phyloP scores from a whole-genome alignment of 2,888 invertebrate genomes.

The Nineta flava region DNA sequence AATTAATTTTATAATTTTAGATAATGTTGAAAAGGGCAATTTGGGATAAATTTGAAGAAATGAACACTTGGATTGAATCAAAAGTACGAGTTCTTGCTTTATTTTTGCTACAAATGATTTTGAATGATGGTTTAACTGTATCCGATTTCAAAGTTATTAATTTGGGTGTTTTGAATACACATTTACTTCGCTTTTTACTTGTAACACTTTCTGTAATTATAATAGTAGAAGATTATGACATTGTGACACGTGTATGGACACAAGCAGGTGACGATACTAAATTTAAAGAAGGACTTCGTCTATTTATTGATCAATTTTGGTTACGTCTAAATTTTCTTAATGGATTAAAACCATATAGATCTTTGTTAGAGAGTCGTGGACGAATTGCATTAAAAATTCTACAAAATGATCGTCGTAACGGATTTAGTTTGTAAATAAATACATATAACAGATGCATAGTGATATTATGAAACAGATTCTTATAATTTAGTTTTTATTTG shows the following conservation, averaged over 20 bases:
- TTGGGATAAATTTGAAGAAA: conserved; percentile 59
- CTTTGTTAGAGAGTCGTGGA: conserved; percentile 26
- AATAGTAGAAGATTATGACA: conserved; percentile 43
- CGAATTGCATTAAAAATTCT: no score
- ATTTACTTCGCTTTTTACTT: conserved; percentile 61
- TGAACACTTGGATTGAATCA: no score
- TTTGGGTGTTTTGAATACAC: conserved; percentile 71
- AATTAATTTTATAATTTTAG: conserved; percentile 9
- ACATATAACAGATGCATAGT: no score
- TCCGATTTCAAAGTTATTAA: conserved; percentile 72
- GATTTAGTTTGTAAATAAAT: no score
- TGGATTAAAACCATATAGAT: conserved; percentile 29
- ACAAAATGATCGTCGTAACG: no score
- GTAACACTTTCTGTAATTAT: conserved; percentile 62
- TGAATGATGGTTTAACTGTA: conserved; percentile 59
- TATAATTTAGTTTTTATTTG: no score
- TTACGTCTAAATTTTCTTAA: conserved; percentile 39
- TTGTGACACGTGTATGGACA: conserved; percentile 47
- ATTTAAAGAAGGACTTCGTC: conserved; percentile 65
- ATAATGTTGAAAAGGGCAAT: conserved; percentile 27
- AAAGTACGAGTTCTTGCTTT: conserved; percentile 48
- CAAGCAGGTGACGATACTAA: conserved; percentile 58
- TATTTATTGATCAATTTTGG: conserved; percentile 80
- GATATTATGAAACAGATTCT: no score
- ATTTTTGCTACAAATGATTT: conserved; percentile 62